A percentile compares a stretch with the other conserved stretches of the same genome.
Conservation (phyloP, 2,797 vertebrate genomes). For the Pagetopsis macropterus region DNA sequence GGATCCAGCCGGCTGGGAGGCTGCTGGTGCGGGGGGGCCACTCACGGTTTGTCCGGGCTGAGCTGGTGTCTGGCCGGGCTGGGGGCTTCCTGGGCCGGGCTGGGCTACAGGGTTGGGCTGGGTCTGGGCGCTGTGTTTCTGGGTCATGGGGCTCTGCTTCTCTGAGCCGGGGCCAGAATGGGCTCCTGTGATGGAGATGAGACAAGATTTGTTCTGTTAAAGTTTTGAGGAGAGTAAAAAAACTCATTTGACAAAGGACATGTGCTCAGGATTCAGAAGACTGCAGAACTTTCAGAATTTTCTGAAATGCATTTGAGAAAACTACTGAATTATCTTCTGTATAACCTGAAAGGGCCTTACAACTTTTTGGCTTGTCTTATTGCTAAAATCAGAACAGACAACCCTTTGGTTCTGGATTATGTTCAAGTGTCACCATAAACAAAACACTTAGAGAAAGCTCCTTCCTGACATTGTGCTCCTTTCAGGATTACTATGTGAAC, state of each 20-base stretch:
- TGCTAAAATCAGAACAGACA: neutral
- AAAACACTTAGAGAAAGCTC: neutral
- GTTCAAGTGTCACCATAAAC: neutral
- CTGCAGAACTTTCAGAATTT: neutral
- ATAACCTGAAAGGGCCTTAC: neutral
- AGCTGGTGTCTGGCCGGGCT: constrained; percentile 69
- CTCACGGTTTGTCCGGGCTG: constrained; percentile 66
- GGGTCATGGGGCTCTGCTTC: constrained; percentile 97
- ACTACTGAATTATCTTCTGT: neutral
- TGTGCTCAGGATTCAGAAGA: neutral
- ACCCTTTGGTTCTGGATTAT: neutral
- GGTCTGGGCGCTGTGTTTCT: constrained; percentile 92
- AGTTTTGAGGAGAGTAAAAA: neutral
- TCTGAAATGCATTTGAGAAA: neutral
- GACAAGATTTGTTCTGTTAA: constrained; percentile 9
- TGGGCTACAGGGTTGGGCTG: constrained; percentile 91
- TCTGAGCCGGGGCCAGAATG: constrained; percentile 95
- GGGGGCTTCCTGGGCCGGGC: constrained; percentile 79
- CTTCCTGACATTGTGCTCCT: neutral
- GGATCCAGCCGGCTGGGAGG: constrained; percentile 69
- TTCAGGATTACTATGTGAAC: neutral
- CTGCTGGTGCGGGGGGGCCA: constrained; percentile 68
- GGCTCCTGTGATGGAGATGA: constrained; percentile 83
- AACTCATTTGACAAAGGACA: constrained; percentile 4
- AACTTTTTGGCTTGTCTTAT: neutral